phyloP scores from a whole-genome alignment of 2,888 invertebrate species.

The Micoletzkya japonica region DNA sequence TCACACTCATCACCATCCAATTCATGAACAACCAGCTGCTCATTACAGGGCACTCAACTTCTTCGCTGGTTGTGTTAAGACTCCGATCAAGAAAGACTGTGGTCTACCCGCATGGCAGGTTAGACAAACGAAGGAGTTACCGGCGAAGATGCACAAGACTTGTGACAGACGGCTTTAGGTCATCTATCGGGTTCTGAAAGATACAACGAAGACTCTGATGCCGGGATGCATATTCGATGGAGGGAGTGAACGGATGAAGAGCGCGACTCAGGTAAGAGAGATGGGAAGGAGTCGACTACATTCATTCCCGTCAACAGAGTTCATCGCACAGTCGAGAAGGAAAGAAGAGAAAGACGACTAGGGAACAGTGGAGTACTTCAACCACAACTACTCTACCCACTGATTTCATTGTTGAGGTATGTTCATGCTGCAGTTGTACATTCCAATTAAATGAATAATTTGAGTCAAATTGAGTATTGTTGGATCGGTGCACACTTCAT shows the following conservation, averaged over 20 bases:
- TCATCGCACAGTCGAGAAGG: no score
- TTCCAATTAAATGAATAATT: no score
- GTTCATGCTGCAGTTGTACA: no score
- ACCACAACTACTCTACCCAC: no score
- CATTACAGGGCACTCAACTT: constrained; percentile 59
- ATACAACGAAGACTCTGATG: constrained; percentile 63
- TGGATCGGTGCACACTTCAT: no score
- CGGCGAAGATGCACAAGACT: background rate
- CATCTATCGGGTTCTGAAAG: constrained; percentile 61
- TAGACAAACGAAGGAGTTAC: background rate
- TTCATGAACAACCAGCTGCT: background rate
- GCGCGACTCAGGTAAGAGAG: background rate
- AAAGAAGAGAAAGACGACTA: no score
- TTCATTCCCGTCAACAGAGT: no score
- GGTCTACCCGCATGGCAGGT: constrained; percentile 34
- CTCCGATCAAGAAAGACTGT: constrained; percentile 53
- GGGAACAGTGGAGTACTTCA: no score
- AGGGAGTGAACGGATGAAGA: background rate
- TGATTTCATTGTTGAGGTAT: background rate
- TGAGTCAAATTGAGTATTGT: no score
- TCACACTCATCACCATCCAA: background rate
- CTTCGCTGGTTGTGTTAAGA: constrained; percentile 58
- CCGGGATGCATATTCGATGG: constrained; percentile 57
- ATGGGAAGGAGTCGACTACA: no score
- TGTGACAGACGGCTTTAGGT: constrained; percentile 34